These are phyloP conservation scores for Tipula vernalis DNA, from an alignment of 2,888 invertebrate genomes.

Conservation along the genomic window DNA sequence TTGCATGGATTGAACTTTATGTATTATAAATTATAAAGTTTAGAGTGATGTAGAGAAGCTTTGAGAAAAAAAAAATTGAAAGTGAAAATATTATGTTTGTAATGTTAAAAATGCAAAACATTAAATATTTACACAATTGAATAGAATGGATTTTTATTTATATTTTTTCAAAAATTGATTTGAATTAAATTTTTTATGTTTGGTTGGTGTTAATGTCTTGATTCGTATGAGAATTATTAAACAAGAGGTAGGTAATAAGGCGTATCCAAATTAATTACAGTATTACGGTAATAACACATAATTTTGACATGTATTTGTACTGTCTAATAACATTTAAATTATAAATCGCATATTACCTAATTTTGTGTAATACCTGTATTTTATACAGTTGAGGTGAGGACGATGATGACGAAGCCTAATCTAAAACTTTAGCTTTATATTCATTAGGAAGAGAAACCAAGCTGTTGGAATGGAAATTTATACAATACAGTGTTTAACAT, in stretches of 20 bases:
- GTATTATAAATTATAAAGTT: background rate
- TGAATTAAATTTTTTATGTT: background rate
- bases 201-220: background rate
- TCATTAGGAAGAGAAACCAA: too few relatives aligned
- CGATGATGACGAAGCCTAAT: too few relatives aligned
- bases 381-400: too few relatives aligned
- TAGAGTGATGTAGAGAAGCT: background rate
- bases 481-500: too few relatives aligned
- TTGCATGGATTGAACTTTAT: background rate
- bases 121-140: background rate
- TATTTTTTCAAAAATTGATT: background rate
- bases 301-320: too few relatives aligned
- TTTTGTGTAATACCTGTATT: too few relatives aligned
- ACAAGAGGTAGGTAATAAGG: background rate
- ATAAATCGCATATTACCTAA: too few relatives aligned
- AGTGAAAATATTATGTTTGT: background rate
- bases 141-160: background rate
- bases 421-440: too few relatives aligned
- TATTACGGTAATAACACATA: background rate
- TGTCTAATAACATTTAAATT: too few relatives aligned
- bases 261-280: background rate
- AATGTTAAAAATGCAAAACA: background rate
- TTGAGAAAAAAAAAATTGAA: background rate
- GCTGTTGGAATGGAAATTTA: too few relatives aligned
- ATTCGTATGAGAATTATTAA: background rate